Evolutionary conservation across 1,140 invertebrate species (phyloP).

Genomic region (Aporrectodea caliginosa): DNA sequence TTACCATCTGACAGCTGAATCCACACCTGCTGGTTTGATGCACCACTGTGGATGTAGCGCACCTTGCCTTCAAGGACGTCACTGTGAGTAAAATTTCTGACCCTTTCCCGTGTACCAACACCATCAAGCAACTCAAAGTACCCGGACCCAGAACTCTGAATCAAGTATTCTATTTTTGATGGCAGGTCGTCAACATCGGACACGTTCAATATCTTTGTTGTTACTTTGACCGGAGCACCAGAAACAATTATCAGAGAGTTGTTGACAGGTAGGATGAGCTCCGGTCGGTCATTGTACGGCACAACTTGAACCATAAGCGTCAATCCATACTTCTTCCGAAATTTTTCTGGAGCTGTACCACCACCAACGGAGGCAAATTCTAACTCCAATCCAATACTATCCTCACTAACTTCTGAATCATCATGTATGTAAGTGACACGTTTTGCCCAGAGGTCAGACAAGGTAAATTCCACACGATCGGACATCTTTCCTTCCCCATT

Average conservation of each 20-base stretch:
- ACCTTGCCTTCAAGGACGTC: conserved; percentile 77
- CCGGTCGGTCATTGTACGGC: conserved; percentile 82
- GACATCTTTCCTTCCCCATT: background rate
- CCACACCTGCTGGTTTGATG: conserved; percentile 58
- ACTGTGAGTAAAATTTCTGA: conserved; percentile 72
- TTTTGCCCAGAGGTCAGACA: conserved; percentile 67
- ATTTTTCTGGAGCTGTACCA: background rate
- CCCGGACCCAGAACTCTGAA: conserved; percentile 67
- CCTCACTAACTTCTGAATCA: conserved; percentile 77
- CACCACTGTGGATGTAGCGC: conserved; percentile 76
- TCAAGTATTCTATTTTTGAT: conserved; percentile 73
- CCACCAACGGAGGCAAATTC: conserved; percentile 64
- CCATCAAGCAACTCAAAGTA: conserved; percentile 59
- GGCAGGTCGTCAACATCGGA: conserved; percentile 79
- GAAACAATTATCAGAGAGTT: conserved; percentile 57
- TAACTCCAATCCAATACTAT: conserved; percentile 78
- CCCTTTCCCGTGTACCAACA: conserved; percentile 40
- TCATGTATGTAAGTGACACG: conserved; percentile 84
- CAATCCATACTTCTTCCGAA: conserved; percentile 57
- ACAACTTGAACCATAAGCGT: conserved; percentile 77
- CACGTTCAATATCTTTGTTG: conserved; percentile 70
- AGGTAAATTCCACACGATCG: conserved; percentile 60
- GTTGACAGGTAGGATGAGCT: conserved; percentile 60
- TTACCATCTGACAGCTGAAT: conserved; percentile 77
- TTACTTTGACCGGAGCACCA: conserved; percentile 64